Evolutionary conservation across 1,140 invertebrate species (phyloP), one percentile per base, ranked within the genome.

Genomic region (Nomia melanderi): DNA sequence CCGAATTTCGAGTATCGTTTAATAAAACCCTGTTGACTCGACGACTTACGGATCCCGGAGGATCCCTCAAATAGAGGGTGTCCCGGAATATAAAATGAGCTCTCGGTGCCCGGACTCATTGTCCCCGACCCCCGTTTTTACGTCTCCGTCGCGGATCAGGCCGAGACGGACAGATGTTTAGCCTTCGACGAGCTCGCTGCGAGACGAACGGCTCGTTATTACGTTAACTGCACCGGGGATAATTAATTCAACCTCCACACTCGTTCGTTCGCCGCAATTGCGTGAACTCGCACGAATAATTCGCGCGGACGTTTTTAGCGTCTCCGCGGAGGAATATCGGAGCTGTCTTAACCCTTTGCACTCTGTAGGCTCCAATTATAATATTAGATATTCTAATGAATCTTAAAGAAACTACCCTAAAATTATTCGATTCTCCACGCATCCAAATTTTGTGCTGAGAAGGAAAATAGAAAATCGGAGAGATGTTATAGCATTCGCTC

Each of bases 71-170:
- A 62, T 17, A 8, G 11, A 39, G 33, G n/a, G 17, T 50, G n/a
- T n/a, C 47, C n/a, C 3, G 20, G n/a, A 50, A 50, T n/a, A 50
- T 50, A 7, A 8, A 4, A 20, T 17, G 44, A 2, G 12, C 12
- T 36, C 23, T 12, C 27, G 29, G 14, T 7, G 41, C 41, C 41
- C 11, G 41, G 12, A 12, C 12, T 50, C 59, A 64, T 63, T 64
- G 59, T 64, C 33, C 29, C 25, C 3, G n/a, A n/a, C n/a, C n/a
- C n/a, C n/a, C n/a, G n/a, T n/a, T n/a, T 60, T 70, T 20, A 60
- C 25, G 33, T 62, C 36, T 7, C 14, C n/a, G 56, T 31, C 3
- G 25, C 9, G 11, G 2, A 11, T 41, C 17, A 50, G 20, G 33
- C 17, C 17, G 3, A 5, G 20, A 0, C 44, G 5, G 17, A 47